Evolutionary conservation across 2,797 vertebrate genomes (phyloP), one percentile per base, ranked within the genome.

Genomic region (Hydrolagus colliei): DNA sequence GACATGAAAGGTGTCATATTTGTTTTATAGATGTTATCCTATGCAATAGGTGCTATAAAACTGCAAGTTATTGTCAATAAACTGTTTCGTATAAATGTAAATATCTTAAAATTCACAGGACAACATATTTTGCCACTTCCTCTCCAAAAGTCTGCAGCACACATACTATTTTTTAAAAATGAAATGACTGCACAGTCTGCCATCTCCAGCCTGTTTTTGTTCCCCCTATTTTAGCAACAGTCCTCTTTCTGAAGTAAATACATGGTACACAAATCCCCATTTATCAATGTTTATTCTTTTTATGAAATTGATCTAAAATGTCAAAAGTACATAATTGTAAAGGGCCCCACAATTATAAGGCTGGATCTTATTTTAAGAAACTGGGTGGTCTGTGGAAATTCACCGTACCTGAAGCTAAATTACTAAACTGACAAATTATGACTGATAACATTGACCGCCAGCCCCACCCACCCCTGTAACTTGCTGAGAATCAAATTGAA

Each of bases 401-500:
- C 35, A 11, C 73, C 16, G 73, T 74, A 74, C 73, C 73, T 35
- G 41, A 74, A 35, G 32, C 32, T 18, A 14, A 4, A 41, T 35
- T 35, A 74, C 73, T 35, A 74, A 35, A 74, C 73, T 52, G 41
- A 72, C 71, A 74, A 74, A 41, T 74, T 14, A 74, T 41, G 73
- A 74, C 16, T 41, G 32, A 74, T 74, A 74, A 35, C 32, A 7
- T 35, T 18, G 13, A 74, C 73, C 14, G 27, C 18, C 13, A 74
- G 73, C 41, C 41, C 32, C 10, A 52, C 41, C 41, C 41, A 52
- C 41, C 8, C 71, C 71, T 35, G 32, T 74, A 74, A 74, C 73
- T 74, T 35, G 73, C 73, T 35, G 73, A 14, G 12, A 74, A 74
- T 74, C 73, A 74, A 35, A 35, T 27, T 35, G 32, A 74, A 74